Base-by-base conservation (phyloP, 2,113 vertebrate species). In the Nycticebus coucang region DNA sequence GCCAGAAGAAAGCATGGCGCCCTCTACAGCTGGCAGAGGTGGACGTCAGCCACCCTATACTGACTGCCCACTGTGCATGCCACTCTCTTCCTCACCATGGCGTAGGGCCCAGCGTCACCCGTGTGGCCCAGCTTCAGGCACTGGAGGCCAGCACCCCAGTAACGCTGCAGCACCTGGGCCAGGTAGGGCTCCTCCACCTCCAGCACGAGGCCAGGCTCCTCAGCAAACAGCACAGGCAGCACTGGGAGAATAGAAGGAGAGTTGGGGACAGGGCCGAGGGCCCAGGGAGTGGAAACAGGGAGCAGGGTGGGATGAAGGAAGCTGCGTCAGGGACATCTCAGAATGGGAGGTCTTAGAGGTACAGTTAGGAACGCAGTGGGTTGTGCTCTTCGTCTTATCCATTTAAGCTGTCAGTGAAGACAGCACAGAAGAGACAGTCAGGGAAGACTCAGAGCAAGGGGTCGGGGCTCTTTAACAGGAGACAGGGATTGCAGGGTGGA, bases 161-260 rank as follows among this genome's bases (percentile, higher is more conserved):
- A 99, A 66, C 98, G 97, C 66, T 95, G 97, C 69, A 98, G 97
- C 64, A 99, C 99, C 0, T 41, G 82, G 2, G 97, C 95, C 2
- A 96, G 95, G 18, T 98, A 41, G 0, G 93, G 37, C 89, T 98
- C 97, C 2, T 97, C 98, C 35, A 99, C 99, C 97, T 99, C 99
- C 92, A 99, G 95, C 60, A 99, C 98, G 97, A 99, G 92, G 28
- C 99, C 99, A 19, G 99, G 98, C 97, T 99, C 99, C 96, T 99
- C 99, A 0, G 99, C 98, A 80, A 99, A 99, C 89, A 99, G 97
- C 93, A 99, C 98, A 77, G 99, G 98, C 95, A 99, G 96, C 33
- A 92, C 99, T 99, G 81, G 55, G 59, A 93, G 60, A 60, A 71
- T 1, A 64, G 24, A 2, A 5, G 28, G 53, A 15, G 17, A 53